Evolutionary conservation across 37 sponge, comb jelly and placozoan genomes (phyloP).

Genomic region (Geodia barretti): DNA sequence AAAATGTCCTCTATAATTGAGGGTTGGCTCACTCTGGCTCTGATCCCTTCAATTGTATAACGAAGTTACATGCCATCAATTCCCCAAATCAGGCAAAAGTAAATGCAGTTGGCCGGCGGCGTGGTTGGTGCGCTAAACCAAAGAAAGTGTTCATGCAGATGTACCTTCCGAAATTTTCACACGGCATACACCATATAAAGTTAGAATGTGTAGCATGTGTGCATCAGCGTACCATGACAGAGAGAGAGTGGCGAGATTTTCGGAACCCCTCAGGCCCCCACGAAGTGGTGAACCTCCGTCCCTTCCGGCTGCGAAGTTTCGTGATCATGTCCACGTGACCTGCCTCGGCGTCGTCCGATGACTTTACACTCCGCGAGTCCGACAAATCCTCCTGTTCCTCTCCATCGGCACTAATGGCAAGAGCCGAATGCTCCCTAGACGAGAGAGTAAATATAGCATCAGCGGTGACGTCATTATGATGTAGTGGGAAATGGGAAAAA

Average conservation of each 20-base stretch:
- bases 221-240: conserved; percentile 52
- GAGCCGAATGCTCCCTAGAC: background rate
- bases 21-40: too few species aligned
- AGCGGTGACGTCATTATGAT: too few species aligned
- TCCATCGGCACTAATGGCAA: background rate
- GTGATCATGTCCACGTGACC: conserved; percentile 1
- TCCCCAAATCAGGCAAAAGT: too few species aligned
- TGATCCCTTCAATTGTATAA: too few species aligned
- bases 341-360: background rate
- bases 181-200: too few species aligned
- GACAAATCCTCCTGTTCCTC: background rate
- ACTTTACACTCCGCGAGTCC: background rate
- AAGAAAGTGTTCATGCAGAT: too few species aligned
- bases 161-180: too few species aligned
- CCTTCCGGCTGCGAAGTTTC: background rate
- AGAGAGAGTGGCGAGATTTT: conserved; percentile 41
- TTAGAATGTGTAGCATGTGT: too few species aligned
- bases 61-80: too few species aligned
- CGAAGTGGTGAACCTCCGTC: background rate
- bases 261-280: conserved; percentile 73
- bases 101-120: background rate
- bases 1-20: too few species aligned
- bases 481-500: too few species aligned
- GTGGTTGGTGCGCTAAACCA: background rate
- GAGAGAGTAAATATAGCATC: too few species aligned